These are phyloP conservation scores for Lota lota DNA, from an alignment of 2,113 vertebrate species.

Conservation along the genomic window DNA sequence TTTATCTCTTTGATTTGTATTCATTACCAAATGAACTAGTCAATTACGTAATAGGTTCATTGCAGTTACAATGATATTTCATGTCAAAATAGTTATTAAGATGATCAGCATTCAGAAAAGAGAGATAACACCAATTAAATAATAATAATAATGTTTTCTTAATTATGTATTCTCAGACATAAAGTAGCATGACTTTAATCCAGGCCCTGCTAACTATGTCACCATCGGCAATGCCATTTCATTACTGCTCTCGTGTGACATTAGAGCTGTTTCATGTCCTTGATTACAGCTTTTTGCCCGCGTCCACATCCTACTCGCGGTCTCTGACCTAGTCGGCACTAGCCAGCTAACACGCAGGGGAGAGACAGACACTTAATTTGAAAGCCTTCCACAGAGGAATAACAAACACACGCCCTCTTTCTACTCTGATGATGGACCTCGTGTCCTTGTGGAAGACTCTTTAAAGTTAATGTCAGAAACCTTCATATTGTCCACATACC, in stretches of 20 bases:
- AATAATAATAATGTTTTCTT: too few species aligned
- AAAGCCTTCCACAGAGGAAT: constrained; percentile 33
- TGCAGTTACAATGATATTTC: too few species aligned
- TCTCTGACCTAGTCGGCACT: constrained; percentile 38
- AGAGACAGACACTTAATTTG: constrained; percentile 41
- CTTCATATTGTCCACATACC: too few species aligned
- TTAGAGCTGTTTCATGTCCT: constrained; percentile 53
- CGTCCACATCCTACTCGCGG: constrained; percentile 44
- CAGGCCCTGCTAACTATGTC: constrained; percentile 44
- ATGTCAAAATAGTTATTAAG: too few species aligned
- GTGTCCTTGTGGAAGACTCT: too few species aligned
- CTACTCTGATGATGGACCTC: too few species aligned
- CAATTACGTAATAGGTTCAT: too few species aligned
- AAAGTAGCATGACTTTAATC: constrained; percentile 32
- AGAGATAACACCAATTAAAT: too few species aligned
- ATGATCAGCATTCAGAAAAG: too few species aligned
- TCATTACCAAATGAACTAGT: too few species aligned
- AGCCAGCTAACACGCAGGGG: constrained; percentile 25
- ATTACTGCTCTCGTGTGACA: constrained; percentile 39
- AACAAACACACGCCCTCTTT: constrained; percentile 12
- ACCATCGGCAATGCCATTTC: constrained; percentile 46
- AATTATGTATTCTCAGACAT: neutral
- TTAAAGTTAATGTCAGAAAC: too few species aligned
- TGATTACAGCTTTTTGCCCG: constrained; percentile 38
- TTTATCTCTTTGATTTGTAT: too few species aligned